phyloP scores from a whole-genome alignment of 2,113 vertebrate genomes.

The sheep (Ovis aries) region DNA sequence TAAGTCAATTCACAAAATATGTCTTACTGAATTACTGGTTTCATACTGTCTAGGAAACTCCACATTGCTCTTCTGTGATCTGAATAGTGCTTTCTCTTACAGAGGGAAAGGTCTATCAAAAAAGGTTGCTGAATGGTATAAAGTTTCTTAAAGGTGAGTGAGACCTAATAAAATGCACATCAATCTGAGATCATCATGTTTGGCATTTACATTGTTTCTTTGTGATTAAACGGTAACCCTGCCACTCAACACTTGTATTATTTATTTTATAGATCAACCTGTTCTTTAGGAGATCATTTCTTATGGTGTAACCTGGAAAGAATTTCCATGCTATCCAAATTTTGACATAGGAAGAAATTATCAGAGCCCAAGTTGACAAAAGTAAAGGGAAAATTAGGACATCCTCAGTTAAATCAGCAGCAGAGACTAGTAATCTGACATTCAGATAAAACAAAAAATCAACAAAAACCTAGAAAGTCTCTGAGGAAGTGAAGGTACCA shows the following conservation, averaged over 20 bases:
- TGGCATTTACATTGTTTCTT: background rate
- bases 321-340: background rate
- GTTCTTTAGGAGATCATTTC: background rate
- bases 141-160: constrained; percentile 25
- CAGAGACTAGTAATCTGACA: background rate
- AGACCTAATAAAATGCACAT: background rate
- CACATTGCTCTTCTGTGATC: background rate
- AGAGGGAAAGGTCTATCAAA: constrained; percentile 44
- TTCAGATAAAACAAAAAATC: background rate
- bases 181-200: background rate
- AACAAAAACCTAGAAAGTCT: background rate
- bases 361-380: background rate
- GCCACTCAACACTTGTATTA: background rate
- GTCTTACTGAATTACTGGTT: background rate
- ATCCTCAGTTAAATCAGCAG: background rate
- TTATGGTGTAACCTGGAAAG: background rate
- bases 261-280: background rate
- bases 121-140: constrained; percentile 21
- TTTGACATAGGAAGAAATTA: background rate
- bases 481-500: background rate
- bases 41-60: background rate
- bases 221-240: background rate
- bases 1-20: background rate
- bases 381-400: background rate
- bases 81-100: background rate